Evolutionary conservation across 2,113 vertebrate genomes (phyloP).

Genomic region (Cololabis saira): DNA sequence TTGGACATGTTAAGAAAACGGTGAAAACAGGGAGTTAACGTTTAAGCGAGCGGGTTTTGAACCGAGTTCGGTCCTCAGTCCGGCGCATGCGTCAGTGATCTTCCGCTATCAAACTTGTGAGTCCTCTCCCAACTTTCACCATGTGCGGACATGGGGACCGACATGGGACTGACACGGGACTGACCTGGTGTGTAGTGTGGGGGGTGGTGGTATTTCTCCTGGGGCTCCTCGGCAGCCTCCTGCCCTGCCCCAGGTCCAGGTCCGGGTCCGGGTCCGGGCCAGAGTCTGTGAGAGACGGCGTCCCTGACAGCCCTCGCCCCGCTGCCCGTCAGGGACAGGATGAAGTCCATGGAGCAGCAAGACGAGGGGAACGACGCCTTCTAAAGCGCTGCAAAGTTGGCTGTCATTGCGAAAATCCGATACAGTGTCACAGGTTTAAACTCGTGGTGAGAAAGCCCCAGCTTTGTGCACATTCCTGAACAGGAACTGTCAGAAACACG

Average conservation of each 20-base stretch:
- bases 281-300: constrained; percentile 74
- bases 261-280: constrained; percentile 61
- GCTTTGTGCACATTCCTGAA: constrained; percentile 45
- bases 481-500: constrained; percentile 74
- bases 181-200: constrained; percentile 42
- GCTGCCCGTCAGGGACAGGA: constrained; percentile 76
- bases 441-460: neutral
- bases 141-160: too few relatives aligned
- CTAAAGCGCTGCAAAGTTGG: neutral
- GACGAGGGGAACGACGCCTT: neutral
- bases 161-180: too few relatives aligned
- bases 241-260: too few relatives aligned
- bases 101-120: too few relatives aligned
- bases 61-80: neutral
- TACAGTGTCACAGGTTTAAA: neutral
- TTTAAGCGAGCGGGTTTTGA: neutral
- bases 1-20: neutral
- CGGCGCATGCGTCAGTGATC: too few relatives aligned
- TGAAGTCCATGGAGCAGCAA: constrained; percentile 70
- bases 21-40: accelerated
- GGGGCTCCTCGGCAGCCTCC: too few relatives aligned
- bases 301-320: constrained; percentile 74
- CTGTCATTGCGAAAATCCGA: neutral
- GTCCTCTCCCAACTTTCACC: neutral
- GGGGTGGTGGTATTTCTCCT: constrained; percentile 9